A percentile compares a stretch with the other conserved stretches of the same genome.
Evolutionary conservation across 2,888 invertebrate genomes (phyloP).

Genomic region (Archips xylosteana): DNA sequence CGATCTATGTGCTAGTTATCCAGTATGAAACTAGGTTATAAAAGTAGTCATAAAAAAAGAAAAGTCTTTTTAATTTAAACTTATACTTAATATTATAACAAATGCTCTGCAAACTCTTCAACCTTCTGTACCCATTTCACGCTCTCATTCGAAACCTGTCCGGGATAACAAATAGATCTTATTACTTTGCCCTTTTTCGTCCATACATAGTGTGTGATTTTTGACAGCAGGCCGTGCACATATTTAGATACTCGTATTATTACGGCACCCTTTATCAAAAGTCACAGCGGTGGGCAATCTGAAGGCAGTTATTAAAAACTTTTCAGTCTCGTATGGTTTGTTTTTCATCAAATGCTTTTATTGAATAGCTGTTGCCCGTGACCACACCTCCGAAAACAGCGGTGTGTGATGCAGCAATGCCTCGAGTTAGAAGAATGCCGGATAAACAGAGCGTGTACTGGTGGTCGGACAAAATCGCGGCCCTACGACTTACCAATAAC

Average conservation of each 20-base stretch:
- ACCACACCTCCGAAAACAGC: no score
- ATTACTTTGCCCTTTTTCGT: conserved; percentile 52
- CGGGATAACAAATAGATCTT: conserved; percentile 60
- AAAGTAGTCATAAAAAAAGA: no score
- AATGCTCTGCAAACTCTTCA: background rate
- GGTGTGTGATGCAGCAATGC: background rate
- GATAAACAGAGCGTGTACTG: background rate
- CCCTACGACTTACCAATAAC: background rate
- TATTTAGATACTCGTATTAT: conserved; percentile 44
- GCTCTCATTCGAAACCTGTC: conserved; percentile 50
- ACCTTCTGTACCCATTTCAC: conserved; percentile 23
- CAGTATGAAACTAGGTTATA: no score
- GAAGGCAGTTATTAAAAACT: background rate
- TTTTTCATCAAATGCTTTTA: no score
- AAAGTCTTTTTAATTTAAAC: no score
- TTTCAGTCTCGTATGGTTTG: background rate
- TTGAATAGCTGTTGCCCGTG: no score
- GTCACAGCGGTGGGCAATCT: background rate
- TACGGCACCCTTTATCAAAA: conserved; percentile 39
- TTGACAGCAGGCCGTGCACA: conserved; percentile 53
- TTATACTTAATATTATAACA: no score
- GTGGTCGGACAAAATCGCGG: background rate
- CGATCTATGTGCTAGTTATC: no score
- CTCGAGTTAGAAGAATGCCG: background rate
- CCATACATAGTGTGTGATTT: conserved; percentile 50